A percentile compares a stretch with the other conserved stretches of the same genome.
These are phyloP conservation scores for Cassiopea xamachana DNA, from an alignment of 30 jellyfish, hydroid and myxozoan species.

Conservation along the genomic window DNA sequence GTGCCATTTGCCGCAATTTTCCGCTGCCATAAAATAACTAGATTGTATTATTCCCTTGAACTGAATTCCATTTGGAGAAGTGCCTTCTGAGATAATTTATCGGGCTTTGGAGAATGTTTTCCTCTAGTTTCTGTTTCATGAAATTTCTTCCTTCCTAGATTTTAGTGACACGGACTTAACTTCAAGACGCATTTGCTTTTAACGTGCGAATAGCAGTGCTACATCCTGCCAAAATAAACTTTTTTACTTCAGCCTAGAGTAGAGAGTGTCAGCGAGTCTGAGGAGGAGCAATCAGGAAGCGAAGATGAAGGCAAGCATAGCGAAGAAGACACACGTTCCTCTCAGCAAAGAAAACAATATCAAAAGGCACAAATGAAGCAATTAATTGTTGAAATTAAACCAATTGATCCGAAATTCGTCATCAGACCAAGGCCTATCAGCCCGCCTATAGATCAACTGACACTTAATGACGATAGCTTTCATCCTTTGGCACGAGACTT, in stretches of 20 bases:
- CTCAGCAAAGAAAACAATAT: slow-evolving; percentile 13
- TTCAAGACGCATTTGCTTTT: slow-evolving; percentile 31
- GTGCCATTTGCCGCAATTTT: too few species aligned
- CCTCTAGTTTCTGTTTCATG: not conserved
- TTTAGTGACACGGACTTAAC: slow-evolving; percentile 62
- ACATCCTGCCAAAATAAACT: slow-evolving; percentile 32
- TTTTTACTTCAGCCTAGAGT: slow-evolving; percentile 72
- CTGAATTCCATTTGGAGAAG: too few species aligned
- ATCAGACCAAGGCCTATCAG: slow-evolving; percentile 75
- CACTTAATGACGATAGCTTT: slow-evolving; percentile 30
- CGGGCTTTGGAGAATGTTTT: not conserved
- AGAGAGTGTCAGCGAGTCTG: slow-evolving; percentile 37
- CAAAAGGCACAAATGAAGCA: slow-evolving; percentile 31
- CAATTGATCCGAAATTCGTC: slow-evolving; percentile 46
- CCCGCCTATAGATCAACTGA: slow-evolving; percentile 59
- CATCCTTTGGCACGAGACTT: slow-evolving; percentile 52
- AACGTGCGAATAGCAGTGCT: slow-evolving; percentile 22
- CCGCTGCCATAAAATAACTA: too few species aligned
- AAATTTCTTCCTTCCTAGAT: slow-evolving; percentile 70
- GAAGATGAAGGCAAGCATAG: slow-evolving; percentile 39
- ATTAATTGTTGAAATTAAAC: slow-evolving; percentile 4
- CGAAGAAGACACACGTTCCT: slow-evolving; percentile 19
- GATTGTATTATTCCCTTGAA: too few species aligned
- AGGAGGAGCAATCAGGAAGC: slow-evolving; percentile 28
- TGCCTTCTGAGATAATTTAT: not conserved